Conservation (phyloP, 2,888 invertebrate species). For the Drosophila maculinotata region DNA sequence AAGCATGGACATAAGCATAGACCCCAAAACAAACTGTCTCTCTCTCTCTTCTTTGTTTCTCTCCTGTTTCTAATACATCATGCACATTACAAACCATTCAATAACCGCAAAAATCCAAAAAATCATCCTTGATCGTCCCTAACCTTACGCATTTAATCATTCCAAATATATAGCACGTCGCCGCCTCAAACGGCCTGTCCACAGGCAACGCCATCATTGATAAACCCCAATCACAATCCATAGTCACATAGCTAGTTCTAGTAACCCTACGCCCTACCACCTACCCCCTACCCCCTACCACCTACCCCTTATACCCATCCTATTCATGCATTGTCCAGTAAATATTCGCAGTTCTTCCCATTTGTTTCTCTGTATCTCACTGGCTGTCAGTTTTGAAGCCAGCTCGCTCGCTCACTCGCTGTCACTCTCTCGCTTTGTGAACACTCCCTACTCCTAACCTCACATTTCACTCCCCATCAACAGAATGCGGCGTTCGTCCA, state of each 20-base stretch:
- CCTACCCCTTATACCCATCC: conserved; percentile 7
- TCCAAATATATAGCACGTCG: conserved; percentile 64
- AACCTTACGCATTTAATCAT: conserved; percentile 32
- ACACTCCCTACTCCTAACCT: conserved; percentile 85
- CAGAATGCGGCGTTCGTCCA: conserved; percentile 95
- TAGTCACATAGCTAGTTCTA: conserved; percentile 55
- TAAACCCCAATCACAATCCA: conserved; percentile 32
- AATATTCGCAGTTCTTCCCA: conserved; percentile 25
- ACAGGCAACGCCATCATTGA: conserved; percentile 62
- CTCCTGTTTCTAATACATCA: conserved; percentile 68
- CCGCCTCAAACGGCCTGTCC: conserved; percentile 63
- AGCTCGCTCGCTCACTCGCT: conserved; percentile 40
- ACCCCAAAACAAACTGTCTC: conserved; percentile 77
- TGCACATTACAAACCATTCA: conserved; percentile 31
- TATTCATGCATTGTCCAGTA: conserved; percentile 25
- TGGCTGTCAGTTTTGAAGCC: conserved; percentile 29
- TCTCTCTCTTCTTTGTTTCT: conserved; percentile 51
- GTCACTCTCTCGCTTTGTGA: conserved; percentile 72
- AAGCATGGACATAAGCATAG: conserved; percentile 64
- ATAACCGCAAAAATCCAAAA: conserved; percentile 29
- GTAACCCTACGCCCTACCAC: conserved; percentile 11
- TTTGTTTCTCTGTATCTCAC: conserved; percentile 33
- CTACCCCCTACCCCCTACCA: conserved; percentile 8
- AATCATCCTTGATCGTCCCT: conserved; percentile 27
- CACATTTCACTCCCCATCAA: conserved; percentile 85